Percentiles rank a stretch among this genome's conserved stretches.
Evolutionary conservation across 2,888 invertebrate species (phyloP).

Genomic region (Andrena hattorfiana): DNA sequence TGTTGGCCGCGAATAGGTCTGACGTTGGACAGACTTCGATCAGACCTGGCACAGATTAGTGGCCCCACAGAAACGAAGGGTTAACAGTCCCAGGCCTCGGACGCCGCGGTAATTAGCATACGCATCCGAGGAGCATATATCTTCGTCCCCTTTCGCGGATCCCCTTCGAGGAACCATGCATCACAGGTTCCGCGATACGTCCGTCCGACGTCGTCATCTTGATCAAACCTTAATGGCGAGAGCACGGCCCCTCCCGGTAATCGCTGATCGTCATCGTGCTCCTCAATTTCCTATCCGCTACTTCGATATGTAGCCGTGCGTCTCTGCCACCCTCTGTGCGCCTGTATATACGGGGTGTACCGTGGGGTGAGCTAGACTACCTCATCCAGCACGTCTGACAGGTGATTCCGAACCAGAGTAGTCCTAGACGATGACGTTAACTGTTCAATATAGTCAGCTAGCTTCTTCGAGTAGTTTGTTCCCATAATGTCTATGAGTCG

Average conservation of each 20-base stretch:
- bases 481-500: too few species aligned
- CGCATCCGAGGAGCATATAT: constrained; percentile 48
- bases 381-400: background rate
- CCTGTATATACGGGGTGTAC: background rate
- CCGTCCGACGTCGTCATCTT: constrained; percentile 59
- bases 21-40: constrained; percentile 43
- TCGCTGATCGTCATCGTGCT: constrained; percentile 54
- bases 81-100: constrained; percentile 51
- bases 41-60: constrained; percentile 35
- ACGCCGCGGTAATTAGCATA: constrained; percentile 47
- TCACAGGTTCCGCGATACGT: constrained; percentile 45
- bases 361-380: background rate
- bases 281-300: constrained; percentile 77
- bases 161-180: constrained; percentile 50
- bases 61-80: constrained; percentile 58
- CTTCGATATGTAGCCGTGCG: constrained; percentile 60
- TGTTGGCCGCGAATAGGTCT: constrained; percentile 45
- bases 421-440: background rate
- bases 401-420: background rate
- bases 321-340: constrained; percentile 11
- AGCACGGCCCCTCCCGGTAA: constrained; percentile 18
- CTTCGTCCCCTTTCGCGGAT: constrained; percentile 48
- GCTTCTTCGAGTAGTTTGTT: too few species aligned
- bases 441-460: too few species aligned
- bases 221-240: constrained; percentile 58